phyloP scores from a whole-genome alignment of 1,140 invertebrate genomes.

The Habropoda laboriosa region DNA sequence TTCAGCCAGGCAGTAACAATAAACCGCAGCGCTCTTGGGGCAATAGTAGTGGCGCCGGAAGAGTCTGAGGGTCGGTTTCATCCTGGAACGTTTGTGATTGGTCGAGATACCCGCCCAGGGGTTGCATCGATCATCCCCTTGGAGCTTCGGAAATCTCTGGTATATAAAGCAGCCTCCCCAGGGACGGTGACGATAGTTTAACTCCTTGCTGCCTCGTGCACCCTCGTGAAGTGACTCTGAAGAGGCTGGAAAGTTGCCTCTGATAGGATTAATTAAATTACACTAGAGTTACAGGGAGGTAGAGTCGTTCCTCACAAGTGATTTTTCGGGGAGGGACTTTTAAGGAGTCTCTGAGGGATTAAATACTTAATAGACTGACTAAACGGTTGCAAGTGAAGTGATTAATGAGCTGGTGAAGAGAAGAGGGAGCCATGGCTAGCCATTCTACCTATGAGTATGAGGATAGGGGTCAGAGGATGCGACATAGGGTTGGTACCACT shows the following conservation, averaged over 20 bases:
- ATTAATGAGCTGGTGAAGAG: conserved; percentile 50
- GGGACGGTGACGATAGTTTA: conserved; percentile 65
- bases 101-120: conserved; percentile 73
- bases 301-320: not conserved
- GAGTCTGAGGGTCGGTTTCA: conserved; percentile 60
- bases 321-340: not conserved
- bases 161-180: conserved; percentile 76
- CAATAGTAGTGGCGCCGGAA: conserved; percentile 69
- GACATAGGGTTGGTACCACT: conserved; percentile 72
- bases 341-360: not conserved
- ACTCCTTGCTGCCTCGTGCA: conserved; percentile 18
- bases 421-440: conserved; percentile 69
- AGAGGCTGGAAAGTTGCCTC: not conserved
- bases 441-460: conserved; percentile 78
- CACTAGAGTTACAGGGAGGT: not conserved
- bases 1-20: conserved; percentile 71
- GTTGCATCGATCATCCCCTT: conserved; percentile 77
- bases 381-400: conserved; percentile 8
- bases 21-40: conserved; percentile 68
- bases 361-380: not conserved
- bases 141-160: conserved; percentile 24
- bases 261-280: not conserved
- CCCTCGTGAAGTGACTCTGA: conserved; percentile 12
- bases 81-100: conserved; percentile 61
- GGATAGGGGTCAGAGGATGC: conserved; percentile 75